Conservation (phyloP, 2,113 vertebrate genomes). For the Tympanuchus pallidicinctus region DNA sequence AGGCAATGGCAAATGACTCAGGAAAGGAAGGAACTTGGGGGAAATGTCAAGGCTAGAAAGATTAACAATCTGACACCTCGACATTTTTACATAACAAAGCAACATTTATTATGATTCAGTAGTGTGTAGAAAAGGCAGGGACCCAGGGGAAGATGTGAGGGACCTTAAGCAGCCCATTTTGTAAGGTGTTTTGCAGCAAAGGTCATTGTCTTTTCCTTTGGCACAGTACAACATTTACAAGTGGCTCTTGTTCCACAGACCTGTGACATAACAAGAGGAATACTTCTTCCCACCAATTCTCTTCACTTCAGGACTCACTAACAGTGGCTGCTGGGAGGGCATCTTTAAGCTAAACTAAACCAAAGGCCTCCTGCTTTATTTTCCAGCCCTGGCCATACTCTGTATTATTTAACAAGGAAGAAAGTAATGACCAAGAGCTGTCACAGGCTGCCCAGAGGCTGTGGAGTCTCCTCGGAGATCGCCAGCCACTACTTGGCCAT, state of each 20-base stretch:
- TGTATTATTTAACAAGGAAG: not conserved
- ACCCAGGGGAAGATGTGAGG: not conserved
- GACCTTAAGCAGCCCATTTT: not conserved
- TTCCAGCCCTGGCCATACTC: not conserved
- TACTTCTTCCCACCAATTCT: rapidly evolving
- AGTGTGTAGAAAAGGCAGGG: not conserved
- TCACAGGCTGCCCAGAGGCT: not conserved
- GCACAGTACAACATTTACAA: not conserved
- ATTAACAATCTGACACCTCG: not conserved
- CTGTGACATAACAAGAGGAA: not conserved
- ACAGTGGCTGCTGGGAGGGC: not conserved
- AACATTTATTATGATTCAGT: not conserved
- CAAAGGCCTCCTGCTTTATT: not conserved
- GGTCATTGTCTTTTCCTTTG: not conserved
- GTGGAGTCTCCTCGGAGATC: not conserved
- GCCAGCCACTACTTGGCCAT: not conserved
- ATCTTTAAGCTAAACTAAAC: not conserved
- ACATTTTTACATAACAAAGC: not conserved
- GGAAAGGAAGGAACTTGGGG: rapidly evolving
- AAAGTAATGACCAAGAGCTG: not conserved
- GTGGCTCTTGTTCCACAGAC: not conserved
- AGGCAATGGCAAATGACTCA: not conserved
- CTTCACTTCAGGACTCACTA: not conserved
- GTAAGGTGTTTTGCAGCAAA: not conserved
- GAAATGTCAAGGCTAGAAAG: not conserved